Evolutionary conservation across 1,140 invertebrate species (phyloP).

Genomic region (Drosophila willistoni): DNA sequence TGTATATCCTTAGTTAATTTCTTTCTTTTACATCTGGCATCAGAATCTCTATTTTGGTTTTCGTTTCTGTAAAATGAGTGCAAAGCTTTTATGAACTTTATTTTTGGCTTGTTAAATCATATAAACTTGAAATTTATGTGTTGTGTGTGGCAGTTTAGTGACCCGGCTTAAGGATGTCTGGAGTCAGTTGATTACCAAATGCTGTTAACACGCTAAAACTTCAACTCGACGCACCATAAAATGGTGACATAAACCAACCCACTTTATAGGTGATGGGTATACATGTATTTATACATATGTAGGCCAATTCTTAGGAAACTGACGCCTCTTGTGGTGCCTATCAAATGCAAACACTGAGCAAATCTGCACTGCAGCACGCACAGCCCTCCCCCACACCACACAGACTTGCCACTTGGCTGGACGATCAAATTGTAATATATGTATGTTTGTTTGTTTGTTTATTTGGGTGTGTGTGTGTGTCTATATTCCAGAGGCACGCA

Average conservation of each 20-base stretch:
- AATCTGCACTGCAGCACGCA: constrained; percentile 18
- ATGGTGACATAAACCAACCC: neutral
- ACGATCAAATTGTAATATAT: constrained; percentile 26
- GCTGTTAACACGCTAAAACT: constrained; percentile 1
- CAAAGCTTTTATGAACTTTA: neutral
- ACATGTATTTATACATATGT: neutral
- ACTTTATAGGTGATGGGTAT: constrained; percentile 1
- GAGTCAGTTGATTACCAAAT: neutral
- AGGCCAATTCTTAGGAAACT: neutral
- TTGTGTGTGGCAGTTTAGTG: neutral
- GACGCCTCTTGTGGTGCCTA: constrained; percentile 1
- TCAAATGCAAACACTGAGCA: constrained; percentile 13
- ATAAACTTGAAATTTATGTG: constrained; percentile 1
- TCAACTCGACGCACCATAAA: neutral
- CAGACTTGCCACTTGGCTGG: no score
- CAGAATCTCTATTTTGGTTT: no score
- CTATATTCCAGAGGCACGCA: constrained; percentile 83
- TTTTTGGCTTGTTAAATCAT: neutral
- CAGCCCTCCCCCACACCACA: neutral
- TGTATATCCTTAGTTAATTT: no score
- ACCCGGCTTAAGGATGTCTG: constrained; percentile 10
- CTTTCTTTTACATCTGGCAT: neutral
- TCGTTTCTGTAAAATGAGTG: neutral
- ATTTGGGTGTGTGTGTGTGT: neutral
- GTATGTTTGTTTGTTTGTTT: constrained; percentile 31